phyloP scores from a whole-genome alignment of 1,140 invertebrate genomes.

The Metopolophium dirhodum region DNA sequence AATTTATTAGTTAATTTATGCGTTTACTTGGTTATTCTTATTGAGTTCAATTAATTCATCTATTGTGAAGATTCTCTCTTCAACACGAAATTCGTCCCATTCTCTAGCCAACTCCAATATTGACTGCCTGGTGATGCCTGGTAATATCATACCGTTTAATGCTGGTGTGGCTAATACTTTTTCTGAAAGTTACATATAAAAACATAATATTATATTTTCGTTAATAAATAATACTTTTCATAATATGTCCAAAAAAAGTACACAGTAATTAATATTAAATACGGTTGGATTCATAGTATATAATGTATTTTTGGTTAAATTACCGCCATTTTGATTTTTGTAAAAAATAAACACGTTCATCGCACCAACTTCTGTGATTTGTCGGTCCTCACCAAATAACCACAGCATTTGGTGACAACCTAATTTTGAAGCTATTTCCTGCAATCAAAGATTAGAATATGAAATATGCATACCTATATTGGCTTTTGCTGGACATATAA shows the following conservation, averaged over 20 bases:
- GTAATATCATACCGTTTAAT: conserved; percentile 88
- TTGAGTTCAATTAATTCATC: conserved; percentile 75
- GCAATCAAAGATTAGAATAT: conserved; percentile 58
- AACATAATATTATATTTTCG: conserved; percentile 52
- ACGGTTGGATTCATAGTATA: background rate
- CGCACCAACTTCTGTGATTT: conserved; percentile 96
- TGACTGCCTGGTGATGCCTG: conserved; percentile 89
- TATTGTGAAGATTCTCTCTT: conserved; percentile 88
- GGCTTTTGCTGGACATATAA: background rate
- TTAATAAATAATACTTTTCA: background rate
- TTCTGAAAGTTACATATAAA: conserved; percentile 69
- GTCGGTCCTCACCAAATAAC: conserved; percentile 93
- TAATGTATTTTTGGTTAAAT: conserved; percentile 46
- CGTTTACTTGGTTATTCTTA: conserved; percentile 82
- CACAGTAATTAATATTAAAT: background rate
- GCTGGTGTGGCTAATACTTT: conserved; percentile 93
- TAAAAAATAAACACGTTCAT: conserved; percentile 98
- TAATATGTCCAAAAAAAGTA: background rate
- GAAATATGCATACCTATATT: background rate
- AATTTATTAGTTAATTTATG: background rate
- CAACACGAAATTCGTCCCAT: conserved; percentile 88
- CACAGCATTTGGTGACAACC: conserved; percentile 96
- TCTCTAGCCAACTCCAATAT: conserved; percentile 81
- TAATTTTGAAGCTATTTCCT: conserved; percentile 76
- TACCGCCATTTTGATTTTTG: conserved; percentile 90